Evolutionary conservation across 2,113 vertebrate species (phyloP).

Genomic region (Nibea coibor): DNA sequence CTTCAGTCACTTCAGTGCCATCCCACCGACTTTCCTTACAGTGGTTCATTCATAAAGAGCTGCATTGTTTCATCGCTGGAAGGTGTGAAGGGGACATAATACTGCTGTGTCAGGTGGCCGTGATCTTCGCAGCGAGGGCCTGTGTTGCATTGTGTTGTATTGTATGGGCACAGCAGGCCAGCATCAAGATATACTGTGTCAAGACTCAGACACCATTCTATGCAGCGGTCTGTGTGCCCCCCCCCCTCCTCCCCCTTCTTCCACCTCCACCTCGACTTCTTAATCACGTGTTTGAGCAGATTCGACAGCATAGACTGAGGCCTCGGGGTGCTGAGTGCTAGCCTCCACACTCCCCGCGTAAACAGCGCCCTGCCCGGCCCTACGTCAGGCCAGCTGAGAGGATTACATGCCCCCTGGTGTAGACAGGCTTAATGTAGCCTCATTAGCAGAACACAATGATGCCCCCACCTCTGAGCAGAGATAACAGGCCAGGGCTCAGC

Average conservation of each 20-base stretch:
- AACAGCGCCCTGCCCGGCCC: slow-evolving; percentile 77
- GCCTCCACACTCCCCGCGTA: slow-evolving; percentile 71
- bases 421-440: slow-evolving; percentile 79
- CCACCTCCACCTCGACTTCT: slow-evolving; percentile 39
- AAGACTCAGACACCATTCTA: slow-evolving; percentile 79
- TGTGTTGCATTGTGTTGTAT: slow-evolving; percentile 75
- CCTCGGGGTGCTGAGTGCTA: slow-evolving; percentile 51
- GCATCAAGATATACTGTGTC: slow-evolving; percentile 71
- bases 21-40: slow-evolving; percentile 67
- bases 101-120: slow-evolving; percentile 50
- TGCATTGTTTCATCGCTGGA: slow-evolving; percentile 69
- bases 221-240: slow-evolving; percentile 64
- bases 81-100: slow-evolving; percentile 61
- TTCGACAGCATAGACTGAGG: slow-evolving; percentile 50
- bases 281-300: slow-evolving; percentile 77
- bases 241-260: slow-evolving; percentile 42
- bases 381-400: slow-evolving; percentile 74
- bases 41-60: slow-evolving; percentile 68
- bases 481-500: slow-evolving; percentile 67
- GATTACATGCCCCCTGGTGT: slow-evolving; percentile 84
- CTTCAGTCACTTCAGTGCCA: slow-evolving; percentile 16
- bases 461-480: slow-evolving; percentile 74
- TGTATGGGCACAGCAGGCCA: slow-evolving; percentile 88
- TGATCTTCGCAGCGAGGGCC: slow-evolving; percentile 50
- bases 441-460: slow-evolving; percentile 86